phyloP scores from a whole-genome alignment of 2,888 invertebrate species.

The Pachliopta kotzebuea region DNA sequence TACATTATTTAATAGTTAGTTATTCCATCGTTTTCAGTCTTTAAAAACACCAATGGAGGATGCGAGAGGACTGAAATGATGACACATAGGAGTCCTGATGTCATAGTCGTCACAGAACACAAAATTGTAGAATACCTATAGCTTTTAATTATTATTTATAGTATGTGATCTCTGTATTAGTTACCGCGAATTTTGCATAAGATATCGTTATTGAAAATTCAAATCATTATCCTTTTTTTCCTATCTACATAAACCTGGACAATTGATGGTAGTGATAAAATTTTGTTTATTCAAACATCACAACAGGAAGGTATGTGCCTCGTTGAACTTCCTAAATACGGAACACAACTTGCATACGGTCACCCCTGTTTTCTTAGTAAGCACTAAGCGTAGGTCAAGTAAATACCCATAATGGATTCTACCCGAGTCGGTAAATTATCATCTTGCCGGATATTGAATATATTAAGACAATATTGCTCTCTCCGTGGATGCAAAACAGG shows the following conservation, averaged over 20 bases:
- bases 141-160: too few relatives aligned
- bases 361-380: slow-evolving; percentile 80
- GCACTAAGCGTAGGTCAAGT: slow-evolving; percentile 80
- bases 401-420: slow-evolving; percentile 80
- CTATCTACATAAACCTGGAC: background rate
- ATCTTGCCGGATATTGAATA: slow-evolving; percentile 79
- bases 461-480: slow-evolving; percentile 71
- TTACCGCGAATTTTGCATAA: too few relatives aligned
- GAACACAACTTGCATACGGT: slow-evolving; percentile 39
- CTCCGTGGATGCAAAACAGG: slow-evolving; percentile 57
- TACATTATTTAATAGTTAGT: too few relatives aligned
- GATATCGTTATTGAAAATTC: too few relatives aligned
- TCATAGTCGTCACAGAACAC: too few relatives aligned
- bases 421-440: slow-evolving; percentile 73
- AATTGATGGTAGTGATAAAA: background rate
- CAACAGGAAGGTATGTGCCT: slow-evolving; percentile 21
- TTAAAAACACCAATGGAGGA: too few relatives aligned
- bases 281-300: slow-evolving; percentile 39
- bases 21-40: too few relatives aligned
- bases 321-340: slow-evolving; percentile 10
- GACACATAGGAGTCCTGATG: too few relatives aligned
- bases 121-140: too few relatives aligned
- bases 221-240: too few relatives aligned
- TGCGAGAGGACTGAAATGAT: too few relatives aligned
- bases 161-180: too few relatives aligned